A percentile compares a stretch with the other conserved stretches of the same genome.
phyloP scores from a whole-genome alignment of 2,797 vertebrate species.

The Gastrophryne carolinensis region DNA sequence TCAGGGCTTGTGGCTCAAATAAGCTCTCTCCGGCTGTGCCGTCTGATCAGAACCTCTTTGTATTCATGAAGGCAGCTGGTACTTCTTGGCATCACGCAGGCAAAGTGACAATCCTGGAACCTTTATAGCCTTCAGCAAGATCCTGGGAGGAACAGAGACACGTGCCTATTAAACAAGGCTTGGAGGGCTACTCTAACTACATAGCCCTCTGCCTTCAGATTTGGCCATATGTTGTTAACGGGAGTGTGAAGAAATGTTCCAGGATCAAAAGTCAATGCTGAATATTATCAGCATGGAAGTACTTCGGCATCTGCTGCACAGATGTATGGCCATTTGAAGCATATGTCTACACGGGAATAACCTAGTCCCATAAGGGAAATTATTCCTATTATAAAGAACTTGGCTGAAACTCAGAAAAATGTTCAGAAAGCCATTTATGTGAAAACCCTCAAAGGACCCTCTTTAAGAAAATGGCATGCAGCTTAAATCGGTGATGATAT shows the following conservation, averaged over 20 bases:
- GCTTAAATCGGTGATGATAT: too few relatives aligned
- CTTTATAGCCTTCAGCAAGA: neutral
- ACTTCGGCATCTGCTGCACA: neutral
- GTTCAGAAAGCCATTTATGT: neutral
- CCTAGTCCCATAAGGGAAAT: neutral
- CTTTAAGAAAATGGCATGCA: too few relatives aligned
- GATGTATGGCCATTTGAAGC: neutral
- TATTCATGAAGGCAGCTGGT: neutral
- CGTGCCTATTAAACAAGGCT: neutral
- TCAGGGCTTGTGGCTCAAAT: neutral
- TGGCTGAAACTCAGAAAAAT: neutral
- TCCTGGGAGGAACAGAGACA: neutral
- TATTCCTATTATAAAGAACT: neutral
- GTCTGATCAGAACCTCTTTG: neutral
- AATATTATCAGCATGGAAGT: neutral
- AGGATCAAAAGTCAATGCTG: conserved; percentile 5
- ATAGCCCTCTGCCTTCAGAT: neutral
- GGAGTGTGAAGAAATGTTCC: neutral
- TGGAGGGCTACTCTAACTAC: neutral
- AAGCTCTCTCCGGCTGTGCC: neutral
- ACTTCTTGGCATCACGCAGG: neutral
- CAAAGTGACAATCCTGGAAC: neutral
- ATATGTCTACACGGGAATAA: too few relatives aligned
- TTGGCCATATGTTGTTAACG: neutral
- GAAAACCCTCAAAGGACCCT: too few relatives aligned